Conservation (phyloP, 2,888 invertebrate genomes). For the Apoda limacodes region DNA sequence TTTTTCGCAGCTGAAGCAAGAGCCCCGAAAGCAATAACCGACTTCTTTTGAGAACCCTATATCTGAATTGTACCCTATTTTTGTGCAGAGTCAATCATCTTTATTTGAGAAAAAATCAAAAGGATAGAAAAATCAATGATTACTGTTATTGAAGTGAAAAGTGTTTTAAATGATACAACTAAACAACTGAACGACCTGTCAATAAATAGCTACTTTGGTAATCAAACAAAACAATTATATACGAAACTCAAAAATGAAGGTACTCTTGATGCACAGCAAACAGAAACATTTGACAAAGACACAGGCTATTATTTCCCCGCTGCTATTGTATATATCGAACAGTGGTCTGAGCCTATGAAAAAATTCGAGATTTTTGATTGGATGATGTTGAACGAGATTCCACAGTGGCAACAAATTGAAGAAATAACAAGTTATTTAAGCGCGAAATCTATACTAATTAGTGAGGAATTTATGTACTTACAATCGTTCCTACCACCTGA, state of each 20-base stretch:
- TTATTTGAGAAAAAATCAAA: constrained; percentile 10
- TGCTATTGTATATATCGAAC: constrained; percentile 11
- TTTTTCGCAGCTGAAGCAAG: no score
- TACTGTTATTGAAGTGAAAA: no score
- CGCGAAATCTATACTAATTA: no score
- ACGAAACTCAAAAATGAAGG: constrained; percentile 5
- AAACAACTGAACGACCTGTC: constrained; percentile 10
- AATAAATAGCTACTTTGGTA: constrained; percentile 10
- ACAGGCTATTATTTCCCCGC: constrained; percentile 12
- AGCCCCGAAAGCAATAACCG: constrained; percentile 8
- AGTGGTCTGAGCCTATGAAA: no score
- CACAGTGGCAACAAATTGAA: no score
- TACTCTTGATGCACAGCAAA: constrained; percentile 4
- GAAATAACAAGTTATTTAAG: no score
- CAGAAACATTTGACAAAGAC: no score
- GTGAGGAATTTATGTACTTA: no score
- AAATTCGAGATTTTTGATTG: constrained; percentile 10
- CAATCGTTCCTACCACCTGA: no score
- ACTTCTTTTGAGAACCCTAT: constrained; percentile 7
- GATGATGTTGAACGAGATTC: constrained; percentile 8
- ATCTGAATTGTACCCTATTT: constrained; percentile 10
- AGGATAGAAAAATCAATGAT: no score
- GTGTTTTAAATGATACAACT: no score
- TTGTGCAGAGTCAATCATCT: constrained; percentile 6
- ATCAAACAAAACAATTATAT: constrained; percentile 5